Percentiles rank a stretch among this genome's conserved stretches.
Evolutionary conservation across 30 jellyfish, hydroid and myxozoan genomes (phyloP).

Genomic region (Hydra vulgaris): DNA sequence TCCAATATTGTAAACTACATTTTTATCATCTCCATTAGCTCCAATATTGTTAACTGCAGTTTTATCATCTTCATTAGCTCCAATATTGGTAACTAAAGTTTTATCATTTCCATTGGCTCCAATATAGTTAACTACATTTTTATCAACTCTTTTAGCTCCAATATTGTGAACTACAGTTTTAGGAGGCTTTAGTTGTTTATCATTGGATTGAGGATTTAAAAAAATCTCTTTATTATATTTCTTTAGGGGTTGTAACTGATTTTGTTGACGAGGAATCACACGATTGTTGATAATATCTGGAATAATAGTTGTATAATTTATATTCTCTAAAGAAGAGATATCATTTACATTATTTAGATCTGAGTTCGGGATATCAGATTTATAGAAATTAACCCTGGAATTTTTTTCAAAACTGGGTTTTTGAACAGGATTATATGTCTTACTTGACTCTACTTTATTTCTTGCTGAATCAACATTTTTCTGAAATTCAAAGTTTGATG

Average conservation of each 20-base stretch:
- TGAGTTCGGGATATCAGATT: not conserved
- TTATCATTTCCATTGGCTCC: not conserved
- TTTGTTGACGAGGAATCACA: not conserved
- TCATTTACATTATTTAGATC: too few species aligned
- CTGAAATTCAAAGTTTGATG: not conserved
- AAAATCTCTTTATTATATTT: not conserved
- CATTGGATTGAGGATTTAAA: not conserved
- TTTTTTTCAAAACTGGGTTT: not conserved
- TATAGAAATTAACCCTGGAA: not conserved
- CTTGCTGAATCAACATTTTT: not conserved
- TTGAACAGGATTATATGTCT: not conserved
- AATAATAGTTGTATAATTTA: not conserved
- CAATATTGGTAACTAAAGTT: not conserved
- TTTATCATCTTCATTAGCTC: not conserved
- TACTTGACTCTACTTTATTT: not conserved
- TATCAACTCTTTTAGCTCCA: not conserved
- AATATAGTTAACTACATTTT: not conserved
- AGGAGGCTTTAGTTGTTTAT: not conserved
- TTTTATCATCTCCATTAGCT: not conserved
- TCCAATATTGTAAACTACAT: not conserved
- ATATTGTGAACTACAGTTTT: not conserved
- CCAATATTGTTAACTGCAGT: not conserved
- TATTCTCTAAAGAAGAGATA: too few species aligned
- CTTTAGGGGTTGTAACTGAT: not conserved
- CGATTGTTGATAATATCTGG: not conserved